These are phyloP conservation scores for Drosophila subquinaria DNA, from an alignment of 2,888 invertebrate species.

Conservation along the genomic window DNA sequence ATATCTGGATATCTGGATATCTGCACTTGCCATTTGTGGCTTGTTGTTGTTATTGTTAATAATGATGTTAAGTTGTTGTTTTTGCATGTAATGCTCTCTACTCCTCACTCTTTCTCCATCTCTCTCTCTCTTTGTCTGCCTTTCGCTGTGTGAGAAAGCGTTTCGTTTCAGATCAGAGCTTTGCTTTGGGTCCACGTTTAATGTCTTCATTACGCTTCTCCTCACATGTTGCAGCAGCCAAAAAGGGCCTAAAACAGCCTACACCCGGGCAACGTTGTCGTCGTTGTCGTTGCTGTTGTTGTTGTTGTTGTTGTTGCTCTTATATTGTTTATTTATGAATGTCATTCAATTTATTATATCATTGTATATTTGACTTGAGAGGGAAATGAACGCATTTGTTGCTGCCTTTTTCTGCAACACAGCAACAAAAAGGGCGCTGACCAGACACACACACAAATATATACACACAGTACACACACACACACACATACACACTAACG, in stretches of 20 bases:
- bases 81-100: constrained; percentile 60
- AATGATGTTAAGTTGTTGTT: constrained; percentile 76
- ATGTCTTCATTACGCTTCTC: constrained; percentile 74
- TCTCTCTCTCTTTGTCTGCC: background rate
- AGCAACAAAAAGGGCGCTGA: constrained; percentile 65
- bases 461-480: constrained; percentile 9
- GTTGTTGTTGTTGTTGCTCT: constrained; percentile 48
- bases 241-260: constrained; percentile 27
- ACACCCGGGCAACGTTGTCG: constrained; percentile 26
- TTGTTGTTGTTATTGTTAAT: constrained; percentile 76
- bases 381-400: constrained; percentile 83
- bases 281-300: constrained; percentile 9
- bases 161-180: constrained; percentile 16
- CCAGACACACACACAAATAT: constrained; percentile 50
- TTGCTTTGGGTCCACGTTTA: constrained; percentile 48
- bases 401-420: constrained; percentile 34
- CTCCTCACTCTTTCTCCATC: background rate
- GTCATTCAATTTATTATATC: constrained; percentile 85
- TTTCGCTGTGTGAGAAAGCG: constrained; percentile 61
- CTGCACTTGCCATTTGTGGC: constrained; percentile 53
- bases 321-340: constrained; percentile 85
- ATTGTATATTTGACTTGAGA: constrained; percentile 80
- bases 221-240: constrained; percentile 26
- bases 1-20: constrained; percentile 1
- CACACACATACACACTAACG: constrained; percentile 56